Evolutionary conservation across 2,797 vertebrate genomes (phyloP).

Genomic region (Argya squamiceps): DNA sequence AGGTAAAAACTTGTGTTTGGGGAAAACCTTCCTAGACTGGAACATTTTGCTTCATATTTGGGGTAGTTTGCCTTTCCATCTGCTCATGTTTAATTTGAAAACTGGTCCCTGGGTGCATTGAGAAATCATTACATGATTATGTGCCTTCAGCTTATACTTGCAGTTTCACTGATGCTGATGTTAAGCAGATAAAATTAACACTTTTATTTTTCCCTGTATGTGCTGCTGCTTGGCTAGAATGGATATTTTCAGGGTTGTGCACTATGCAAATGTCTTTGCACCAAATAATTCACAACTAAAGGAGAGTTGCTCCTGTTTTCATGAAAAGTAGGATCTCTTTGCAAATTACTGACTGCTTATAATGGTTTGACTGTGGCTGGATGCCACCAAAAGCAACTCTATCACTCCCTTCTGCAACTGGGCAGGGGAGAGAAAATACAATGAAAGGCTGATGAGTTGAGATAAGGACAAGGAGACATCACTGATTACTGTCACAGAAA

Average conservation of each 20-base stretch:
- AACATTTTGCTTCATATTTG: background rate
- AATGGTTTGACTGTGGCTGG: fast-evolving
- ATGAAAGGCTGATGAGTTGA: background rate
- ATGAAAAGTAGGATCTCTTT: background rate
- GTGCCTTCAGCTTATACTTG: background rate
- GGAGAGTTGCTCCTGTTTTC: background rate
- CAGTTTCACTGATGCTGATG: background rate
- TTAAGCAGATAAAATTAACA: background rate
- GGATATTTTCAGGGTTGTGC: background rate
- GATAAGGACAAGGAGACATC: background rate
- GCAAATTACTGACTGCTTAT: background rate
- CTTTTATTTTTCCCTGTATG: background rate
- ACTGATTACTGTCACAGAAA: background rate
- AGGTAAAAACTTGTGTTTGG: background rate
- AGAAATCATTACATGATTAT: background rate
- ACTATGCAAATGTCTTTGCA: background rate
- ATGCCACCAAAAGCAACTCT: background rate
- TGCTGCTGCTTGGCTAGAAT: background rate
- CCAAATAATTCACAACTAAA: background rate
- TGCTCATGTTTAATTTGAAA: background rate
- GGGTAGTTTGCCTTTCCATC: background rate
- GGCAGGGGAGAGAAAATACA: background rate
- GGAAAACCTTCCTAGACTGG: background rate
- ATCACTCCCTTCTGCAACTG: background rate
- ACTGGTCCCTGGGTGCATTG: background rate